Percentiles rank a stretch among this genome's conserved stretches.
Conservation (phyloP, 2,797 vertebrate genomes). For the Ctenopoma multispine region DNA sequence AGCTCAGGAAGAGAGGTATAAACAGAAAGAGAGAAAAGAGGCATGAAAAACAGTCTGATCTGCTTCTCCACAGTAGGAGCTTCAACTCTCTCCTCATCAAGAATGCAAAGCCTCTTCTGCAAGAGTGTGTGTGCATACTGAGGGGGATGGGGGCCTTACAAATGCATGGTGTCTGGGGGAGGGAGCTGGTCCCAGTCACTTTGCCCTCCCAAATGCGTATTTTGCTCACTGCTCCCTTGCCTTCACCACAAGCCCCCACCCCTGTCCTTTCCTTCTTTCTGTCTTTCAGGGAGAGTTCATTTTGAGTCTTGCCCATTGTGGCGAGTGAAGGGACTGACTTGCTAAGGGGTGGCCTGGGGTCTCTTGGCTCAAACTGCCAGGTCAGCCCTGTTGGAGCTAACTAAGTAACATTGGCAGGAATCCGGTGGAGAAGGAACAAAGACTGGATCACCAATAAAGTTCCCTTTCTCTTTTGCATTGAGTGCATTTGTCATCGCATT, state of each 20-base stretch:
- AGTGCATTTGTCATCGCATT: slow-evolving; percentile 52
- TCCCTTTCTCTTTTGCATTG: slow-evolving; percentile 57
- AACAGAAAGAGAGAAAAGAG: slow-evolving; percentile 42
- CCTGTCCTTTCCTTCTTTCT: slow-evolving; percentile 33
- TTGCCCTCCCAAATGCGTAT: slow-evolving; percentile 62
- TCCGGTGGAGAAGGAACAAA: slow-evolving; percentile 78
- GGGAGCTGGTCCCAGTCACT: slow-evolving; percentile 62
- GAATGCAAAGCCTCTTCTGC: slow-evolving; percentile 83
- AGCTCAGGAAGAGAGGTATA: slow-evolving; percentile 24
- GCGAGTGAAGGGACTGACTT: slow-evolving; percentile 73
- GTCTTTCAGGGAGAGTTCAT: slow-evolving; percentile 76
- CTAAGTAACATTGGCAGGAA: slow-evolving; percentile 65
- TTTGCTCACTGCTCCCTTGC: slow-evolving; percentile 61
- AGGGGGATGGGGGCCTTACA: slow-evolving; percentile 75
- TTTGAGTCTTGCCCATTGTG: slow-evolving; percentile 81
- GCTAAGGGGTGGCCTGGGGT: slow-evolving; percentile 82
- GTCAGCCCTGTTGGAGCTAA: slow-evolving; percentile 75
- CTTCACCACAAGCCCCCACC: slow-evolving; percentile 38
- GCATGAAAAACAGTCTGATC: slow-evolving; percentile 66
- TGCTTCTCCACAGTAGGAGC: slow-evolving; percentile 71
- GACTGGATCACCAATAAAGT: slow-evolving; percentile 84
- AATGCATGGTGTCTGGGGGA: slow-evolving; percentile 73
- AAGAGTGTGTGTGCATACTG: slow-evolving; percentile 35
- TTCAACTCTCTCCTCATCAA: slow-evolving; percentile 74
- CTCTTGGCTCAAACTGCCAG: slow-evolving; percentile 77